Base-by-base conservation (phyloP, 2,888 invertebrate species). In the Endotricha flammealis region DNA sequence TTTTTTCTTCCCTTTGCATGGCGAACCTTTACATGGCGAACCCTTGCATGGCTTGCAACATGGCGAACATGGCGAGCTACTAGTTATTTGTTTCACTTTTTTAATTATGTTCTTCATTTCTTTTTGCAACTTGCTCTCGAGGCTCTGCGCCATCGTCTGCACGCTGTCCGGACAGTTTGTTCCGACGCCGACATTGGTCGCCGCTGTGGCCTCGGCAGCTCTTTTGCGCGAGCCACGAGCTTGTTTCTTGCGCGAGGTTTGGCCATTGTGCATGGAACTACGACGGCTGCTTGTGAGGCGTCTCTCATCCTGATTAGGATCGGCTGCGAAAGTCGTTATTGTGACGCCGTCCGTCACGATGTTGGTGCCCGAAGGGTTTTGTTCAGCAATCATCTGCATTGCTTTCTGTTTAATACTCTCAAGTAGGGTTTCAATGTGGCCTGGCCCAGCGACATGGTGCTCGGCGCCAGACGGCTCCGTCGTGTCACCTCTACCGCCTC, bases 401-500 rank as follows among this genome's bases (percentile, higher is more conserved):
- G 69, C 64, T 45, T 58, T 69, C 9, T 50, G 39, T 55, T 78
- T 79, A 8, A 76, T 66, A 38, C 65, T 55, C 37, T 69, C 61
- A 0, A 81, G 53, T 25, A 78, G 36, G 10, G 41, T 46, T 53
- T 80, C 79, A 29, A 80, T 60, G 39, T 67, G 57, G 2, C 60
- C 64, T 5, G 72, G 71, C 1, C 56, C 62, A 20, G 20, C 6
- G 10, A 34, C n/a, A 6, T 37, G 45, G 4, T 46, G 30, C 28
- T 0, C 9, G 6, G 13, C 22, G 5, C 20, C 16, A 6, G 8
- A 11, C 7, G 9, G 13, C 2, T 3, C 1, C 4, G 34, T 20
- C 10, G 29, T 22, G 6, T 20, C 20, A 20, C 11, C 16, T 16
- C 8, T 5, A 14, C n/a, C n/a, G n/a, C n/a, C n/a, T n/a, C n/a